Evolutionary conservation across 2,888 invertebrate genomes (phyloP).

Genomic region (Lacanobia oleracea): DNA sequence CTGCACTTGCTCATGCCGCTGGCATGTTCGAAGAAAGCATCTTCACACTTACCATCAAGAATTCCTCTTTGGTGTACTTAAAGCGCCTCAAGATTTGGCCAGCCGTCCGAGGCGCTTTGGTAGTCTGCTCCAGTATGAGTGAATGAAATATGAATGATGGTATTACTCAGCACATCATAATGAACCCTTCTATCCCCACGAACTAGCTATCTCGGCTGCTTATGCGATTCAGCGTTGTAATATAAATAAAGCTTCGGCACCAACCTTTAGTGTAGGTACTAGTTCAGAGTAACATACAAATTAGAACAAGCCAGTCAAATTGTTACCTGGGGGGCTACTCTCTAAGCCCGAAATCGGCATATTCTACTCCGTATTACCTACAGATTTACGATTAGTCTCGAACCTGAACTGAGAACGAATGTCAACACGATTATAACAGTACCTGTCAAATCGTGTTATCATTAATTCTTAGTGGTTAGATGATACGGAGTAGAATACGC

Average conservation of each 20-base stretch:
- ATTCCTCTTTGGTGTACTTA: constrained; percentile 49
- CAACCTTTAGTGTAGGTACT: too few species aligned
- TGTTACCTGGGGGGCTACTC: too few species aligned
- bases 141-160: constrained; percentile 48
- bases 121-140: constrained; percentile 49
- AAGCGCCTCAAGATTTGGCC: constrained; percentile 52
- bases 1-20: constrained; percentile 26
- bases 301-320: constrained; percentile 17
- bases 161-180: constrained; percentile 6
- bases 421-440: too few species aligned
- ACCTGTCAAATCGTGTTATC: too few species aligned
- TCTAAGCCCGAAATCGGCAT: too few species aligned
- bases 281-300: background rate
- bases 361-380: too few species aligned
- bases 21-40: constrained; percentile 31
- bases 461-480: too few species aligned
- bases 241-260: background rate
- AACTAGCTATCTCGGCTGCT: background rate
- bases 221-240: background rate
- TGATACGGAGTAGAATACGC: too few species aligned
- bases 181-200: background rate
- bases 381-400: too few species aligned
- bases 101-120: constrained; percentile 48
- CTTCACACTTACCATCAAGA: constrained; percentile 51
- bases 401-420: too few species aligned